A percentile compares a stretch with the other conserved stretches of the same genome.
Evolutionary conservation across 2,888 invertebrate genomes (phyloP).

Genomic region (Germaria angustata): DNA sequence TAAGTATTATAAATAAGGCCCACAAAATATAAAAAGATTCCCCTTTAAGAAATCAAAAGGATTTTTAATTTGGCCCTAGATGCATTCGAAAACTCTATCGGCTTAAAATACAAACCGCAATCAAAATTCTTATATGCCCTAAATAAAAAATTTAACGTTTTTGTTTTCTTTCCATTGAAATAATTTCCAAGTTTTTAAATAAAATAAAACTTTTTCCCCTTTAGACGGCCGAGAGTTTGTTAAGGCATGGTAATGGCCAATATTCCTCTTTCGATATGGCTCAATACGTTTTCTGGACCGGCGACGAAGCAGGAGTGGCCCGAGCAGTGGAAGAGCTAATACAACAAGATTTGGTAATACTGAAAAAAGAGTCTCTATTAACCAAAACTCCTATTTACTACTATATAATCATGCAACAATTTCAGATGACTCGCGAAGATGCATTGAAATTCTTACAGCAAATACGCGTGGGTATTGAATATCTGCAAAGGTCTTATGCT

Average conservation of each 20-base stretch:
- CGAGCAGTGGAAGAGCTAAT: constrained; percentile 88
- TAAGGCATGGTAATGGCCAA: constrained; percentile 83
- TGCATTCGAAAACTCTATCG: constrained; percentile 61
- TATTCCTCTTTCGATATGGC: constrained; percentile 90
- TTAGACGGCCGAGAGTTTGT: constrained; percentile 80
- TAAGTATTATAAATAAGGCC: too few relatives aligned
- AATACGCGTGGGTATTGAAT: constrained; percentile 87
- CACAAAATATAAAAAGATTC: too few relatives aligned
- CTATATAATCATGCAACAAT: neutral
- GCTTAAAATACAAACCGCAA: constrained; percentile 48
- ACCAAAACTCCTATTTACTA: neutral
- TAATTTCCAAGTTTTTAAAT: neutral
- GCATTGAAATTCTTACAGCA: constrained; percentile 88
- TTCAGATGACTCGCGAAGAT: constrained; percentile 87
- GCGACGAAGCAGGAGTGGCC: constrained; percentile 89
- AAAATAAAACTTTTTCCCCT: constrained; percentile 46
- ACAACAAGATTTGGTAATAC: constrained; percentile 86
- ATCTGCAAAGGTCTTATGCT: constrained; percentile 82
- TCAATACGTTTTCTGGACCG: constrained; percentile 90
- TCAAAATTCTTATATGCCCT: constrained; percentile 56
- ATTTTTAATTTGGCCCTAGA: constrained; percentile 64
- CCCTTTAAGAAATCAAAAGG: constrained; percentile 36
- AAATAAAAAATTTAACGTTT: constrained; percentile 8
- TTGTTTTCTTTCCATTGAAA: constrained; percentile 13
- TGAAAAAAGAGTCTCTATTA: neutral